Evolutionary conservation across 2,113 vertebrate species (phyloP).

Genomic region (Corythornis madagascariensis): DNA sequence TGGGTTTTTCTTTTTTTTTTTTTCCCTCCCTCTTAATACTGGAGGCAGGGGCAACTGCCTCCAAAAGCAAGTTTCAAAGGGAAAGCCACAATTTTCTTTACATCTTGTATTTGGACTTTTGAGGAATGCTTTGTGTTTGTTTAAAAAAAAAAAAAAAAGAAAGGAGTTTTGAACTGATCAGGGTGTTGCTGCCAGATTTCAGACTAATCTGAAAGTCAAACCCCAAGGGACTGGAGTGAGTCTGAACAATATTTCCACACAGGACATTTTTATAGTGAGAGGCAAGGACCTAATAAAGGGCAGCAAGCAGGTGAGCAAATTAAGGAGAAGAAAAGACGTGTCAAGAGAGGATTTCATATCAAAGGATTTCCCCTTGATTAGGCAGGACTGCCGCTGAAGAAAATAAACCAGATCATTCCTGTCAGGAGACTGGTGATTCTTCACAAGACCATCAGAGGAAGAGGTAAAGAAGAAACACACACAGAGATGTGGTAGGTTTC

Average conservation of each 20-base stretch:
- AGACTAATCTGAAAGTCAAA: neutral
- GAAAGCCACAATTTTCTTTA: neutral
- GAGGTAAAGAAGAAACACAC: neutral
- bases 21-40: neutral
- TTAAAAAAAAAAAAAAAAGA: neutral
- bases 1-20: neutral
- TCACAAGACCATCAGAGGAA: neutral
- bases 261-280: neutral
- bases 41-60: neutral
- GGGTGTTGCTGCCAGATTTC: neutral
- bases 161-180: neutral
- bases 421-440: neutral
- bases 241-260: neutral
- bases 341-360: neutral
- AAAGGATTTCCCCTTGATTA: neutral
- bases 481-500: accelerated
- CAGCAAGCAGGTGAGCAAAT: neutral
- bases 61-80: neutral
- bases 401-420: neutral
- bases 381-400: neutral
- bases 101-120: neutral
- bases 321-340: accelerated
- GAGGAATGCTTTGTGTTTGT: neutral
- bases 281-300: neutral
- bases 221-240: neutral